Evolutionary conservation across 2,888 invertebrate species (phyloP).

Genomic region (Oscheius myriophilus): DNA sequence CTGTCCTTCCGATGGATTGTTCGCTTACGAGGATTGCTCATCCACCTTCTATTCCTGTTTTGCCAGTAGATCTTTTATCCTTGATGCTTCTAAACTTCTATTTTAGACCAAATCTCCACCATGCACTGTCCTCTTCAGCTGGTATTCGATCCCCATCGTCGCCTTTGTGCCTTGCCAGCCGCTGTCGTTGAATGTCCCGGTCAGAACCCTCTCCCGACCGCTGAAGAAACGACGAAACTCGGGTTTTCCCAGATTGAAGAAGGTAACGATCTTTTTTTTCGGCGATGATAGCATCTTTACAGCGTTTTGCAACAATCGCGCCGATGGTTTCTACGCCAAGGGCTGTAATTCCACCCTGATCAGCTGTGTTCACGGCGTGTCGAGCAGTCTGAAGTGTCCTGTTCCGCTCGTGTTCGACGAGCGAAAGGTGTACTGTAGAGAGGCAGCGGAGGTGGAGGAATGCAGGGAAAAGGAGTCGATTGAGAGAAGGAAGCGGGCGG

Average conservation of each 20-base stretch:
- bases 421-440: constrained; percentile 4
- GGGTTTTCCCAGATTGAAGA: neutral
- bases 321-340: constrained; percentile 19
- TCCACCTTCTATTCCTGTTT: constrained; percentile 40
- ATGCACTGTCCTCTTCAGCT: constrained; percentile 42
- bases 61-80: constrained; percentile 23
- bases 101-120: constrained; percentile 19
- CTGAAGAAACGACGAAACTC: neutral
- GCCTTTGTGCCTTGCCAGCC: constrained; percentile 37
- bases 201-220: neutral
- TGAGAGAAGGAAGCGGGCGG: too few species aligned
- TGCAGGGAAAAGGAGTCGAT: too few species aligned
- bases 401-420: constrained; percentile 15
- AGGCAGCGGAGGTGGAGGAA: too few species aligned
- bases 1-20: constrained; percentile 37
- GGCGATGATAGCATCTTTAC: too few species aligned
- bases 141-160: constrained; percentile 37
- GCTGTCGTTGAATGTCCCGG: constrained; percentile 38
- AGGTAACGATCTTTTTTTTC: neutral
- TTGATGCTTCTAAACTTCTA: neutral
- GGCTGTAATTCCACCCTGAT: constrained; percentile 21
- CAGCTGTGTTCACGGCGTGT: constrained; percentile 4
- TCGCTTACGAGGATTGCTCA: constrained; percentile 37
- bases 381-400: constrained; percentile 9
- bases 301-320: constrained; percentile 16